Percentiles rank a stretch among this genome's conserved stretches.
phyloP scores from a whole-genome alignment of 2,888 invertebrate species.

The Conops quadrifasciatus region DNA sequence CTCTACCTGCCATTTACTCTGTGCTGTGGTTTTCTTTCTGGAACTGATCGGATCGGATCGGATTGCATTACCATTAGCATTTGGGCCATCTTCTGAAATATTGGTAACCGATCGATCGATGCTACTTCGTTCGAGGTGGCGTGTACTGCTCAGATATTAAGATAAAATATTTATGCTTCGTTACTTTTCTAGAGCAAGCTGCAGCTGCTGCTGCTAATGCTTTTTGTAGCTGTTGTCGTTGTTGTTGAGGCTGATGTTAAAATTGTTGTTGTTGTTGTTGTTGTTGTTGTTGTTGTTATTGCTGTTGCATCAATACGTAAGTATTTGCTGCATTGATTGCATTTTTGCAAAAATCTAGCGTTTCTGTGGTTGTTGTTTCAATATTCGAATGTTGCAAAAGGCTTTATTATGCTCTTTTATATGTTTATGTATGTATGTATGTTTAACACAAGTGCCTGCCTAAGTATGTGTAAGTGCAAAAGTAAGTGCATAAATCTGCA shows the following conservation, averaged over 20 bases:
- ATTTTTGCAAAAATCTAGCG: too few relatives aligned
- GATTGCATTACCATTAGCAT: neutral
- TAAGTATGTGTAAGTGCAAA: neutral
- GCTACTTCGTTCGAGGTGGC: conserved; percentile 24
- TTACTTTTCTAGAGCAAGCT: conserved; percentile 32
- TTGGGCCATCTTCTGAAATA: conserved; percentile 5
- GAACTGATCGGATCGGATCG: neutral
- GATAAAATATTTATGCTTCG: conserved; percentile 31
- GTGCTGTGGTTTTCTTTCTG: too few relatives aligned
- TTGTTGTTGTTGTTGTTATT: neutral
- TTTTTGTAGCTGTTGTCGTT: neutral
- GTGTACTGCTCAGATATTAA: conserved; percentile 31
- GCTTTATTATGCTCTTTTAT: too few relatives aligned
- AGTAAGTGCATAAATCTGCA: conserved; percentile 28
- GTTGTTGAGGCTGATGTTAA: neutral
- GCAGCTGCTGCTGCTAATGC: conserved; percentile 2
- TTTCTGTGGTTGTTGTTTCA: neutral
- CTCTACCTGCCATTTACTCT: neutral
- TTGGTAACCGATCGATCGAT: conserved; percentile 20
- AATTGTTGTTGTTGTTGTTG: conserved; percentile 18
- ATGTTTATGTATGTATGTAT: too few relatives aligned
- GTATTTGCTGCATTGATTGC: too few relatives aligned
- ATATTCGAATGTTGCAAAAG: too few relatives aligned
- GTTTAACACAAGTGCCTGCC: neutral
- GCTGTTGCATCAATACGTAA: too few relatives aligned